Evolutionary conservation across 2,797 vertebrate species (phyloP), one percentile per base, ranked within the genome.

Genomic region (Coracias cyanogaster): DNA sequence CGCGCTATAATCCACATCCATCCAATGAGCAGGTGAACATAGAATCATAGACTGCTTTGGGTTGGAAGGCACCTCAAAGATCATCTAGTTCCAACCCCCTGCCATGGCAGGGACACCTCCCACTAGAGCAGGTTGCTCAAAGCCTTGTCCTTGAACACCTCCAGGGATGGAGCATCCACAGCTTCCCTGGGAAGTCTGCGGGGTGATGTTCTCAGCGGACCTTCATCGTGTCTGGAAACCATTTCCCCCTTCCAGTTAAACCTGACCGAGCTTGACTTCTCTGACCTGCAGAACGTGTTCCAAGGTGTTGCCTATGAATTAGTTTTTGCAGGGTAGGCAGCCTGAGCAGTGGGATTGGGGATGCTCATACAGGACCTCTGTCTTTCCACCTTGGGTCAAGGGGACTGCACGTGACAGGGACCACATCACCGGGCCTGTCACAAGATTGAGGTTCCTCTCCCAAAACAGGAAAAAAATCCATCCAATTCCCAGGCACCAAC

Each of bases 1-100:
- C 57, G 51, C 5, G 21, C 28, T 33, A 1, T 16, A 18, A 52
- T 37, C 54, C 6, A 0, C 0, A 12, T 28, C 33, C 16, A 1
- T 17, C 24, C 5, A 21, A 29, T 1, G 5, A 49, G 81, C 3
- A 4, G 64, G 17, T 9, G 35, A 61, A 20, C 4, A 0, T 0
- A 3, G 41, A 43, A 43, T 43, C 41, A 43, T 43, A 43, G 41
- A 43, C 12, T 43, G 41, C 9, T 43, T 43, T 43, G 41, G 41
- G 41, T 43, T 43, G 41, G 41, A 43, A 16, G 41, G 15, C 6
- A 43, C 41, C 41, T 43, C 41, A 43, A 43, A 43, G 41, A 43
- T 13, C 41, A 43, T 43, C 41, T 43, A 43, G 41, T 43, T 43
- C 41, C 41, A 43, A 43, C 41, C 41, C 41, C 12, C 15, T 43